Conservation (phyloP, 53 echinoderm and acorn worm genomes). For the Mesocentrotus franciscanus region DNA sequence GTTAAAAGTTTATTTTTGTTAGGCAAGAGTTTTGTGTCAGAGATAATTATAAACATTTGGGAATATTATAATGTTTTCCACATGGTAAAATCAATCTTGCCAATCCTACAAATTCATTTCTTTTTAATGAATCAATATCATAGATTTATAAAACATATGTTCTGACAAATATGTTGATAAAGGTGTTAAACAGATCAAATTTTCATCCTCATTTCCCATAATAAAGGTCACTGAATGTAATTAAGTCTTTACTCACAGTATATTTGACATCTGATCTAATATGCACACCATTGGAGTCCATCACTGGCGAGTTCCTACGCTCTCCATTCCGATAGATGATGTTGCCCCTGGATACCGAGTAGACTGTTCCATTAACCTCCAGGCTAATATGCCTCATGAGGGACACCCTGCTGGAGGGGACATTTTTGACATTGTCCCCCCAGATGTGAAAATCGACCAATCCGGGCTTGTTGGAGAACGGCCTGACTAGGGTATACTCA, state of each 20-base stretch:
- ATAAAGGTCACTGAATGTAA: background rate
- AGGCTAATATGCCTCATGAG: slow-evolving; percentile 69
- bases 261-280: slow-evolving; percentile 34
- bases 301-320: slow-evolving; percentile 53
- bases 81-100: background rate
- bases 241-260: slow-evolving; percentile 25
- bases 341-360: slow-evolving; percentile 63
- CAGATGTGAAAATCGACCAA: slow-evolving; percentile 74
- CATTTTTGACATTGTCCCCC: slow-evolving; percentile 77
- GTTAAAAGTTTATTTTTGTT: too few relatives aligned
- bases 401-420: slow-evolving; percentile 77
- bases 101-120: background rate
- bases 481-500: slow-evolving; percentile 78
- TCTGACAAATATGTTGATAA: too few relatives aligned
- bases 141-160: too few relatives aligned
- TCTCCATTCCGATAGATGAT: slow-evolving; percentile 75
- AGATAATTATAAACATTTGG: too few relatives aligned
- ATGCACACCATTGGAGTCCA: slow-evolving; percentile 55
- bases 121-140: too few relatives aligned
- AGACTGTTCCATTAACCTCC: slow-evolving; percentile 64
- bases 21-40: too few relatives aligned
- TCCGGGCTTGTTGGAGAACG: slow-evolving; percentile 52
- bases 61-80: background rate
- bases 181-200: too few relatives aligned
- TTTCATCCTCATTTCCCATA: too few relatives aligned